Base-by-base conservation (phyloP, 1,140 invertebrate genomes). In the Ips typographus region DNA sequence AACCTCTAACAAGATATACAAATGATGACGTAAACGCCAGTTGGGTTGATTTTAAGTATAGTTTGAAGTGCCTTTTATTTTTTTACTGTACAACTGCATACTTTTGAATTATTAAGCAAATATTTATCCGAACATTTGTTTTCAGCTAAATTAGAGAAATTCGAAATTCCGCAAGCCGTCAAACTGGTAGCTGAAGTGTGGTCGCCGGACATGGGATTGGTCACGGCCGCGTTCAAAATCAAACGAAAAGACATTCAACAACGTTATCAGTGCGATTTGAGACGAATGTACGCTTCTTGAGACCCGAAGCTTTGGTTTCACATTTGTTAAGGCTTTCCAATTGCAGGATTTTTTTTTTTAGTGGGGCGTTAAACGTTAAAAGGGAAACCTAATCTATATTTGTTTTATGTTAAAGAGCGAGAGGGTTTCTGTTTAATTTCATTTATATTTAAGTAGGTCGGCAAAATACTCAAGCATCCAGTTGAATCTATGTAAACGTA, bases 161-260 rank as follows among this genome's bases (percentile, higher is more conserved):
- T 93, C 80, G 96, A 98, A 83, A 90, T 98, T 60, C 97, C 97
- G 0, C 88, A 89, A n/a, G 94, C 91, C 2, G 87, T 98, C 4
- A 94, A 92, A 79, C 82, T 99, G 36, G 91, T 91, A 75, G 83
- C 89, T 38, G 96, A 98, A 75, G 89, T 94, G 53, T 99, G 97
- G 97, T 94, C 94, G 0, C 95, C 96, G 0, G 95, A 97, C 78
- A 94, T 92, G 86, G 96, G 95, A 47, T 86, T 99, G n/a, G 94
- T 94, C 0, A 99, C 97, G 8, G 97, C 97, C 72, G 96, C 97
- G 52, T 95, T 98, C 81, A 99, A 99, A 83, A 85, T 99, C 72
- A 97, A 97, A 82, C 86, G 97, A 72, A 97, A 96, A 86, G 91
- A 94, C 76, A 96, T 99, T 65, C 93, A 98, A 81, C 91, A 96